Evolutionary conservation across 2,888 invertebrate genomes (phyloP), one percentile per base, ranked within the genome.

Genomic region (Brachylomia viminalis): DNA sequence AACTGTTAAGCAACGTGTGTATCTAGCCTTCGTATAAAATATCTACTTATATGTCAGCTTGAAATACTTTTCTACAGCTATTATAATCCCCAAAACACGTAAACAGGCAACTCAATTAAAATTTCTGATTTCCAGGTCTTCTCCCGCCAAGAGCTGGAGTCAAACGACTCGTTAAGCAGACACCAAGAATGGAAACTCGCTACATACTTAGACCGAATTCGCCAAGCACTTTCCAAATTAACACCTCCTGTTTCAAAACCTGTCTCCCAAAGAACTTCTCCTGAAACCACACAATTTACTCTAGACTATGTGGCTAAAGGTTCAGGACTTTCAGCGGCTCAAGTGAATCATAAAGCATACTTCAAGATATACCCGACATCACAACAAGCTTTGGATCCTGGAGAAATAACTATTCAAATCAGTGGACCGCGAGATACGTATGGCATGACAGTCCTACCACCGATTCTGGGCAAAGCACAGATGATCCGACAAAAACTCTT

Each of bases 351-450:
- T 79, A 97, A 96, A 91, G 95, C 97, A 72, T 92, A 94, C 67
- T 97, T 97, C 90, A 97, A 97, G 92, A 93, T 97, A 78, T 97
- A 97, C 86, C 96, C 97, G 4, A 96, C 96, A 17, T 94, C 96
- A 59, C 97, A 97, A 91, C 95, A 96, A 92, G 92, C 93, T 73
- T 86, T 96, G 59, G 95, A 96, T 77, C 95, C 97, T 7, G 95
- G 95, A 66, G 96, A 97, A 86, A 93, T 97, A 45, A 96, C 94
- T 27, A 92, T 97, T 62, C 87, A 95, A 47, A 97, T 97, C 77
- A 92, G 94, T 91, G 97, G 97, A 8, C 97, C 97, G 1, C 93
- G 91, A 86, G 95, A 96, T 68, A 94, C 94, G 5, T 96, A 95
- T 81, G 97, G 97, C 8, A 94, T 95, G 91, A 88, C 92, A 65